These are phyloP conservation scores for Onychorhynchus coronatus DNA, from an alignment of 2,113 vertebrate species.

Conservation along the genomic window DNA sequence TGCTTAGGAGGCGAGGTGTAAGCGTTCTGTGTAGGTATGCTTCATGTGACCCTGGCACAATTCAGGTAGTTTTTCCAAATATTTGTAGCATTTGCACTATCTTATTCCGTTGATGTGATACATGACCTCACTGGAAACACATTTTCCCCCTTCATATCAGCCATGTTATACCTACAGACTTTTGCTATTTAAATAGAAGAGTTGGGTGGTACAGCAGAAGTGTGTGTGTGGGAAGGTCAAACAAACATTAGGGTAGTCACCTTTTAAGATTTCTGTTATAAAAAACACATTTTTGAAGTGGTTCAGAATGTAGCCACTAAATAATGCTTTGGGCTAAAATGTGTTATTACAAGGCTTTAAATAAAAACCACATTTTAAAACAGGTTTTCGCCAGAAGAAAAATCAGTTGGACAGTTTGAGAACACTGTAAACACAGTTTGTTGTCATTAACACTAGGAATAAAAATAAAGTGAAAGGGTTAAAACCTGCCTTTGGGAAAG, in stretches of 20 bases:
- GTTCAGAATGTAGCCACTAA: slow-evolving; percentile 8
- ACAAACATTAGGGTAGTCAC: background rate
- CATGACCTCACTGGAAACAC: background rate
- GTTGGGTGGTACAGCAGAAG: background rate
- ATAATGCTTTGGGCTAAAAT: slow-evolving; percentile 33
- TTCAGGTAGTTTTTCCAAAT: background rate
- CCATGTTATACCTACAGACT: background rate
- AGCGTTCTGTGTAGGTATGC: background rate
- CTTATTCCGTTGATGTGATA: background rate
- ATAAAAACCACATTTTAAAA: slow-evolving; percentile 52
- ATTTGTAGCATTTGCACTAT: background rate
- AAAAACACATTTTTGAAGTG: slow-evolving; percentile 26
- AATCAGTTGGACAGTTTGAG: background rate
- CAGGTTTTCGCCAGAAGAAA: background rate
- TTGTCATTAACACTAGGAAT: background rate
- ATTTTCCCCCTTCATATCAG: background rate
- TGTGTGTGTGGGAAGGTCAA: background rate
- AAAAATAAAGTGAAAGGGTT: slow-evolving; percentile 1
- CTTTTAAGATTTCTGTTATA: slow-evolving; percentile 5
- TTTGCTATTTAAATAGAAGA: background rate
- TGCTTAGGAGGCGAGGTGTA: background rate
- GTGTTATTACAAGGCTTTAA: slow-evolving; percentile 43
- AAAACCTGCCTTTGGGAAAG: background rate
- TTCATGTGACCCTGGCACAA: background rate
- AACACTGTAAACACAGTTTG: slow-evolving; percentile 24